Evolutionary conservation across 2,888 invertebrate genomes (phyloP), one percentile per base, ranked within the genome.

Genomic region (Spisula subtruncata): DNA sequence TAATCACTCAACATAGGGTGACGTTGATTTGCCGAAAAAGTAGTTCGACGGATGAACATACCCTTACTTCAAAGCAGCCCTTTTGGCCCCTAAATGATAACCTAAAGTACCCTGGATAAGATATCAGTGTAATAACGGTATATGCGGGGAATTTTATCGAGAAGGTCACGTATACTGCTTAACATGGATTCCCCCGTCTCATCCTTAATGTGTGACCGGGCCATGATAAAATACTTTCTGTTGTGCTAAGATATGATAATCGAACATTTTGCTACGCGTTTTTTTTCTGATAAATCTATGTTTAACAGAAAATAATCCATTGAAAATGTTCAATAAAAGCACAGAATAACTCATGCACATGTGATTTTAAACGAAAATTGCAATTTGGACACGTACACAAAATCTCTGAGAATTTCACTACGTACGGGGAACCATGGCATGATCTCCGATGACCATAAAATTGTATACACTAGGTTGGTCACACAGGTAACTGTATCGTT

Each of bases 61-160:
- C 54, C 80, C 54, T 80, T 25, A 85, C 85, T 80, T 85, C 85
- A 85, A 85, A 85, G 80, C 18, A 56, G 51, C 75, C 71, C 48
- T 46, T 51, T 75, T 48, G 71, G 66, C 48, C 84, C 41, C 56
- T 83, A 6, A 35, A 25, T 83, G 83, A 83, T 83, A 66, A 83
- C 84, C n/a, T 32, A 41, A 85, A 56, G 80, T 35, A 85, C 41
- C 46, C 2, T 25, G 79, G 85, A 85, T 85, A 85, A 79, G 35
- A 75, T 75, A 75, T 75, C 29, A 32, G 35, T 12, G 35, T 18
- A 75, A 75, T 75, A 75, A 75, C 75, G 75, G 75, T 75, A 75
- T 75, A 75, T 35, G 18, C 18, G 16, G 32, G 4, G 75, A 35
- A 75, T 5, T 14, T 75, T 35, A 75, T 75, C 75, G 16, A 1